Base-by-base conservation (phyloP, 2,113 vertebrate species). In the Microcebus griseorufus region DNA sequence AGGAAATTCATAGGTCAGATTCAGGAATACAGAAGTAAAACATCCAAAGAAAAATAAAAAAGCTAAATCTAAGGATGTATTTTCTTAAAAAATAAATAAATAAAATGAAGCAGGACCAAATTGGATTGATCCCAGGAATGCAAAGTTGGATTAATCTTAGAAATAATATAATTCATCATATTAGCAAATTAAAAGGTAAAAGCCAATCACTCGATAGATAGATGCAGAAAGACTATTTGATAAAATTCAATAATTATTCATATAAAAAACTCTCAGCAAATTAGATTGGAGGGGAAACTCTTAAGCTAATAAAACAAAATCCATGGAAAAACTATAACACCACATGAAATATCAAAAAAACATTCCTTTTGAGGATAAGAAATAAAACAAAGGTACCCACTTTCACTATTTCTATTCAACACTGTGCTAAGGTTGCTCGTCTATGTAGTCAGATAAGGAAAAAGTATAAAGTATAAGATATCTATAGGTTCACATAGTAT, bases 401-500 rank as follows among this genome's bases (percentile, higher is more conserved):
- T 32, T 82, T 82, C 9, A 18, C 80, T 8, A 64, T 27, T 18
- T 45, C 29, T 72, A 86, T 72, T 29, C 27, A 72, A 55, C 25
- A 53, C 27, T 70, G 9, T 55, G 55, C 48, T 29, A n/a, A 13
- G 3, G 53, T 55, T 81, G 37, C 80, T 83, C 45, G 39, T 83
- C 58, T 32, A 34, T 60, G 37, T 83, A 83, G 25, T 20, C 29
- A 82, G 80, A 25, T 37, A 39, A 60, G 51, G 42, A 62, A 45
- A 82, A 82, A 39, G 34, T 32, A 32, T 17, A 60, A 58, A n/a
- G 22, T 37, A 81, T 58, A 81, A 25, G 5, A 53, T 5, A 42
- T 72, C 37, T 62, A 83, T 3, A 73, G 90, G 99, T 99, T 99
- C 99, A 98, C 99, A 99, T 99, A 99, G 99, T 99, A 99, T 99